These are phyloP conservation scores for Villa cingulata DNA, from an alignment of 2,888 invertebrate genomes.

Conservation along the genomic window DNA sequence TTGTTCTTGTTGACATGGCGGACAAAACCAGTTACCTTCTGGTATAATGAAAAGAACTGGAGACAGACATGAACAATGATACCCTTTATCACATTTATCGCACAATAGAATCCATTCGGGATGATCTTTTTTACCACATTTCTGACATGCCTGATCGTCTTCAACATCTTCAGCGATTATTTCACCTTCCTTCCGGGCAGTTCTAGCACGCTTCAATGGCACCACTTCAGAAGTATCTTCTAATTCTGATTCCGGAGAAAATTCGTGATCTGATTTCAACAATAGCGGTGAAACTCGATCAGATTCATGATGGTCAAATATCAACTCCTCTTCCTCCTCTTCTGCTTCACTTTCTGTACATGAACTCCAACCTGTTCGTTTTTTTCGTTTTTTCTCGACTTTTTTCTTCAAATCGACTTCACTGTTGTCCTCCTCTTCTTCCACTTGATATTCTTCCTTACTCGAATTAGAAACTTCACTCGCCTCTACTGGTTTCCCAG, in stretches of 20 bases:
- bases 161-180: slow-evolving; percentile 43
- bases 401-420: slow-evolving; percentile 31
- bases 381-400: slow-evolving; percentile 32
- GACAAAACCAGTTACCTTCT: slow-evolving; percentile 97
- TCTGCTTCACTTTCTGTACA: slow-evolving; percentile 36
- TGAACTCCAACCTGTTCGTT: slow-evolving; percentile 33
- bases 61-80: slow-evolving; percentile 90
- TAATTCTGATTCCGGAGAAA: slow-evolving; percentile 79
- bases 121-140: slow-evolving; percentile 82
- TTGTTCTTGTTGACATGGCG: slow-evolving; percentile 88
- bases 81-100: slow-evolving; percentile 91
- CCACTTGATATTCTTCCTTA: slow-evolving; percentile 17
- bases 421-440: too few relatives aligned
- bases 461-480: slow-evolving; percentile 25
- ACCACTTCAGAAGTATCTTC: slow-evolving; percentile 49
- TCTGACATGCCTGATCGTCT: slow-evolving; percentile 53
- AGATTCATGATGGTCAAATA: slow-evolving; percentile 36
- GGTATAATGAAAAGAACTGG: slow-evolving; percentile 89
- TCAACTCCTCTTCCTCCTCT: slow-evolving; percentile 38
- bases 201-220: slow-evolving; percentile 70
- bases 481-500: slow-evolving; percentile 22
- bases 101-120: slow-evolving; percentile 96
- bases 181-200: slow-evolving; percentile 66
- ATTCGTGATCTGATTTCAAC: slow-evolving; percentile 80
- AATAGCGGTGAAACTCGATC: slow-evolving; percentile 42